A percentile compares a stretch with the other conserved stretches of the same genome.
These are phyloP conservation scores for Brenthis ino DNA, from an alignment of 2,888 invertebrate species.

Conservation along the genomic window DNA sequence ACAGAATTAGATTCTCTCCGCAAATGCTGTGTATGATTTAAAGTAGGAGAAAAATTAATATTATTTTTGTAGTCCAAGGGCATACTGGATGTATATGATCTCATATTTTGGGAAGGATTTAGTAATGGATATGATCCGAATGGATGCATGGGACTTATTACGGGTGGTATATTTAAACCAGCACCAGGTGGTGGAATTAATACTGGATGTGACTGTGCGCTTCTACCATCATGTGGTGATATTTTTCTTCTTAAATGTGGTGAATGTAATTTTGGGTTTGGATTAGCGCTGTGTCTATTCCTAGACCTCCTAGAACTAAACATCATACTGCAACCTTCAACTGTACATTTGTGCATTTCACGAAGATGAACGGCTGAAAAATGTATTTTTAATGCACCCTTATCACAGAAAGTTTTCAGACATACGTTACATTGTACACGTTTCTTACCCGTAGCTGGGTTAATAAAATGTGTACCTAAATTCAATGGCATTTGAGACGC, in stretches of 20 bases:
- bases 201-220: constrained; percentile 92
- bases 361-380: constrained; percentile 99
- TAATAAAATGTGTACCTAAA: constrained; percentile 94
- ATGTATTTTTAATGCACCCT: constrained; percentile 99
- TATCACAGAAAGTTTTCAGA: constrained; percentile 99
- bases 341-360: constrained; percentile 99
- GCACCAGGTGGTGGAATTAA: constrained; percentile 87
- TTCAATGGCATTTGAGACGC: constrained; percentile 89
- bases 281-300: constrained; percentile 98
- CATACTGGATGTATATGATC: constrained; percentile 78
- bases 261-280: constrained; percentile 98
- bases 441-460: constrained; percentile 96
- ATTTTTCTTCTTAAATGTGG: constrained; percentile 96
- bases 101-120: constrained; percentile 86
- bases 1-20: constrained; percentile 66
- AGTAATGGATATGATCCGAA: constrained; percentile 91
- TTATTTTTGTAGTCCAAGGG: constrained; percentile 78
- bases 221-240: constrained; percentile 95
- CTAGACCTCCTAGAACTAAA: constrained; percentile 97
- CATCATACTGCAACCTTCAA: constrained; percentile 99
- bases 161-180: constrained; percentile 84
- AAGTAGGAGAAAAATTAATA: constrained; percentile 60
- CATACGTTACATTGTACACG: constrained; percentile 99
- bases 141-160: constrained; percentile 87
- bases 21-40: constrained; percentile 65